Base-by-base conservation (phyloP, 2,888 invertebrate species). In the Mactromeris polynyma region DNA sequence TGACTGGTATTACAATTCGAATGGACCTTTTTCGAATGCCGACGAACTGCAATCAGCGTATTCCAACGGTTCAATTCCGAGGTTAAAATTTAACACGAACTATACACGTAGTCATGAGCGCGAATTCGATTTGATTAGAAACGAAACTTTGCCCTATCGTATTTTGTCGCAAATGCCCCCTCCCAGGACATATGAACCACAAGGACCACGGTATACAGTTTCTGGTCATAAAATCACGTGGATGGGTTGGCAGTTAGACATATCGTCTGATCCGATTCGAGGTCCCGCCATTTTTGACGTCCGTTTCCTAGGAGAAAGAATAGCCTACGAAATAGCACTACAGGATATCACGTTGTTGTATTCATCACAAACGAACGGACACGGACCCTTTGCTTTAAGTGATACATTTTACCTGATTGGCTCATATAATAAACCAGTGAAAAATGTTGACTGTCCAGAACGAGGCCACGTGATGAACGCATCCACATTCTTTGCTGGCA, bases 191-290 rank as follows among this genome's bases (percentile, higher is more conserved):
- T 92, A 88, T 69, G 89, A 91, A 81, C 93, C 94, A 7, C 83
- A 89, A 36, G 94, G 94, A 17, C 89, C 90, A 7, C 85, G 95
- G 69, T 95, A 91, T 88, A 90, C 86, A 7, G 89, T 95, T 6
- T 46, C 89, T 36, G 94, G 88, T 21, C 87, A 93, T 26, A 82
- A 81, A 19, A 86, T 94, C 0, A 81, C 85, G n/a, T 94, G 93
- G 93, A 90, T 93, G 92, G 94, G 93, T 7, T 95, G 94, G 94
- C 33, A 86, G 31, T 93, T 94, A 58, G 91, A 94, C 38, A 83
- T 93, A 46, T 81, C 87, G n/a, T 85, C 90, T 31, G 83, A 91
- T 26, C 86, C 91, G 36, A 83, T 91, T 40, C 77, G 89, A 46
- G 94, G 94, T 0, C 90, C 91, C 2, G 83, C 84, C 38, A 51